phyloP scores from a whole-genome alignment of 37 sponge, comb jelly and placozoan species.

The Haliclona indistincta region DNA sequence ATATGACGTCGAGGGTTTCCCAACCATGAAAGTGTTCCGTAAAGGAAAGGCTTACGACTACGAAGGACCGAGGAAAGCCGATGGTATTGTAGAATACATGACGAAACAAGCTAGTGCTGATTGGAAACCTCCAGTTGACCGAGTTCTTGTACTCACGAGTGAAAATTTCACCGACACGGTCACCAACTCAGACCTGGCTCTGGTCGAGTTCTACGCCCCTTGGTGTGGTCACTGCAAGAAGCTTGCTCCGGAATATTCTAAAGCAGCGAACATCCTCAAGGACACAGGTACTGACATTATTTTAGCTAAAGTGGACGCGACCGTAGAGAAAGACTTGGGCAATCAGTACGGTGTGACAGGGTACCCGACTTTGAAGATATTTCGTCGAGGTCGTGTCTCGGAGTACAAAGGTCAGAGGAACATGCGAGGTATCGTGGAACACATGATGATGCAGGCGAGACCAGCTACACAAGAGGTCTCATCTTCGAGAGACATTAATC shows the following conservation, averaged over 20 bases:
- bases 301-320: conserved; percentile 58
- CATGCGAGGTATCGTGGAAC: conserved; percentile 52
- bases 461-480: conserved; percentile 31
- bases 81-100: conserved; percentile 60
- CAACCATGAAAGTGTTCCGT: conserved; percentile 67
- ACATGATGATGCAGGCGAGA: conserved; percentile 50
- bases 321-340: conserved; percentile 52
- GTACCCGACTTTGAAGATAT: conserved; percentile 66
- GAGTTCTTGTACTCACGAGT: conserved; percentile 71
- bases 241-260: not conserved
- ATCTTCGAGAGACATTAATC: conserved; percentile 27
- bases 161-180: conserved; percentile 78
- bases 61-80: conserved; percentile 49
- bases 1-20: conserved; percentile 59
- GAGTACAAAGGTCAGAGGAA: conserved; percentile 58
- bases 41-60: conserved; percentile 62
- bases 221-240: conserved; percentile 54
- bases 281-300: not conserved
- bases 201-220: conserved; percentile 95
- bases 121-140: conserved; percentile 63
- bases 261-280: not conserved
- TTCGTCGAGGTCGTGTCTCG: conserved; percentile 60
- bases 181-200: conserved; percentile 39
- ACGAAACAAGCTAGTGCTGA: conserved; percentile 55
- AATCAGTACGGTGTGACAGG: conserved; percentile 57